Percentiles rank a stretch among this genome's conserved stretches.
Evolutionary conservation across 2,797 vertebrate species (phyloP).

Genomic region (Huso huso): DNA sequence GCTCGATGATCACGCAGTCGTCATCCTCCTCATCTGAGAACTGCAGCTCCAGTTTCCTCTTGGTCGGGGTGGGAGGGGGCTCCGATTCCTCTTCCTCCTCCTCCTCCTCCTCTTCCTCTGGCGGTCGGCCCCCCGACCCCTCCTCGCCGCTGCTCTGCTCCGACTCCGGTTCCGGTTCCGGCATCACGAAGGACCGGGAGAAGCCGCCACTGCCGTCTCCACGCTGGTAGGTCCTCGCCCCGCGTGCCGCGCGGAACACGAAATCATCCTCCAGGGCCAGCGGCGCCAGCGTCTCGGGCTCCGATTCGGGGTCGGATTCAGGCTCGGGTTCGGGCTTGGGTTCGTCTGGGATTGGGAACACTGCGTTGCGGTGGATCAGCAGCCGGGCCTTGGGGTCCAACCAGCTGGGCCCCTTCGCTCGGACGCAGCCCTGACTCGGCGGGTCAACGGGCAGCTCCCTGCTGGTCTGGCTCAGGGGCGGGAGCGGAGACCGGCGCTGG

Average conservation of each 20-base stretch:
- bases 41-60: neutral
- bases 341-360: too few relatives aligned
- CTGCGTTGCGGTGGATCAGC: too few relatives aligned
- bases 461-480: neutral
- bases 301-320: neutral
- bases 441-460: neutral
- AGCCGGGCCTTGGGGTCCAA: neutral
- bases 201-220: neutral
- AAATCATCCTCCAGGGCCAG: neutral
- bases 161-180: neutral
- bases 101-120: neutral
- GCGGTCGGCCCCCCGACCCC: slow-evolving; percentile 27
- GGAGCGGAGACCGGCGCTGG: neutral
- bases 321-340: too few relatives aligned
- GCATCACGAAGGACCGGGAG: neutral
- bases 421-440: neutral
- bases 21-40: too few relatives aligned
- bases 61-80: neutral
- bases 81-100: neutral
- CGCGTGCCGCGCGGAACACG: neutral
- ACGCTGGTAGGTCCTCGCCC: slow-evolving; percentile 10
- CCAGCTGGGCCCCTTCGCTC: neutral
- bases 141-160: slow-evolving; percentile 7
- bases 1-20: too few relatives aligned
- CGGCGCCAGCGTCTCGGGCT: neutral